Percentiles rank a stretch among this genome's conserved stretches.
phyloP scores from a whole-genome alignment of 2,113 vertebrate species.

The Tyto alba region DNA sequence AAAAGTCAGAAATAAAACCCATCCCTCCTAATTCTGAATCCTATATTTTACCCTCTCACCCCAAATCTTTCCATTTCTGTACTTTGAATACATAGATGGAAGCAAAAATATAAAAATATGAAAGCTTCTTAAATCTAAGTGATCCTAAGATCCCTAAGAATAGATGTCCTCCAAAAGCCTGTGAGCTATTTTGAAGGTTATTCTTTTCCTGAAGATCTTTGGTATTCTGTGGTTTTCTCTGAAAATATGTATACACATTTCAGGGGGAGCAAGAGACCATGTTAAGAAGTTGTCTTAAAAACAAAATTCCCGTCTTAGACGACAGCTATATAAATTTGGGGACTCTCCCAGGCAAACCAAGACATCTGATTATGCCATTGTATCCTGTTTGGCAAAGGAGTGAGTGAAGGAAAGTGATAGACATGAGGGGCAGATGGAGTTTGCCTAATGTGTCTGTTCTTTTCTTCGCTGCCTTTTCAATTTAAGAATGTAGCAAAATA shows the following conservation, averaged over 20 bases:
- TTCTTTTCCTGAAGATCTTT: not conserved
- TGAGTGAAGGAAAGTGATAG: slow-evolving; percentile 72
- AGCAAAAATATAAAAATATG: not conserved
- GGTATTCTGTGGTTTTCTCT: not conserved
- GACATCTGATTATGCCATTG: slow-evolving; percentile 75
- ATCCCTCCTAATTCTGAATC: not conserved
- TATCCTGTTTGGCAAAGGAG: slow-evolving; percentile 65
- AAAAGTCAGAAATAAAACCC: not conserved
- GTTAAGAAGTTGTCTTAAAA: slow-evolving; percentile 26
- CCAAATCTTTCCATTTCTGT: not conserved
- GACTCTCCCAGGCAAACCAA: slow-evolving; percentile 63
- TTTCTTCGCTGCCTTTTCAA: slow-evolving; percentile 76
- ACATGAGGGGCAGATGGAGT: slow-evolving; percentile 78
- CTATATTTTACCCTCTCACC: not conserved
- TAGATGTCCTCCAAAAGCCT: not conserved
- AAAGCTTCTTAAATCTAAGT: not conserved
- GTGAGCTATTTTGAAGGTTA: not conserved
- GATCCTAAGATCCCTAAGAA: not conserved
- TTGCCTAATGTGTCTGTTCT: slow-evolving; percentile 76
- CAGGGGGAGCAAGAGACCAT: not conserved
- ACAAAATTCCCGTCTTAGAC: not conserved
- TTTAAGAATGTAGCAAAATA: slow-evolving; percentile 76
- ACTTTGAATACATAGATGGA: not conserved
- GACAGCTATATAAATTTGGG: slow-evolving; percentile 30
- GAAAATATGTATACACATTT: not conserved